These are phyloP conservation scores for Dasypus novemcinctus DNA, from an alignment of 2,113 vertebrate genomes.

Conservation along the genomic window DNA sequence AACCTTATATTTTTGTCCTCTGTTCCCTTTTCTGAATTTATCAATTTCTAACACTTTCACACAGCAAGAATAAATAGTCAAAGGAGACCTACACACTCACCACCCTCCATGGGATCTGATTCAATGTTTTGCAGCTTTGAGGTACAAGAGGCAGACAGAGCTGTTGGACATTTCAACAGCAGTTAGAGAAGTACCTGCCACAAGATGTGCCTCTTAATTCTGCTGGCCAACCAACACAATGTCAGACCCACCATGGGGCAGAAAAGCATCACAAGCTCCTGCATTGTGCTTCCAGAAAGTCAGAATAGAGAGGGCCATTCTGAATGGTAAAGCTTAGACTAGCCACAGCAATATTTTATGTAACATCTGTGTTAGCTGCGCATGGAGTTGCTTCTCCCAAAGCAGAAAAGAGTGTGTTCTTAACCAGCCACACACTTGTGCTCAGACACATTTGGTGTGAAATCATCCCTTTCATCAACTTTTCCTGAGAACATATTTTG, in stretches of 20 bases:
- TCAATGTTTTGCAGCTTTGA: slow-evolving; percentile 52
- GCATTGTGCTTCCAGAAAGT: slow-evolving; percentile 24
- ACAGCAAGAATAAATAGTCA: slow-evolving; percentile 57
- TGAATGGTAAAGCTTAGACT: neutral
- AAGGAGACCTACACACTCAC: slow-evolving; percentile 49
- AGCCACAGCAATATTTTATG: slow-evolving; percentile 8
- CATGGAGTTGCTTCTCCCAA: neutral
- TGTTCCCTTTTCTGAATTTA: slow-evolving; percentile 57
- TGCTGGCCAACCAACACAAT: neutral
- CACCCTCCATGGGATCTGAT: neutral
- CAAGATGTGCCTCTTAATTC: slow-evolving; percentile 8
- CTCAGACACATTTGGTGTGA: neutral
- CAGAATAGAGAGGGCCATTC: slow-evolving; percentile 28
- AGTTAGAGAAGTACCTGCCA: slow-evolving; percentile 14
- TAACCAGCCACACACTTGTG: neutral
- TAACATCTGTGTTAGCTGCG: neutral
- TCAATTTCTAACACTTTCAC: slow-evolving; percentile 66
- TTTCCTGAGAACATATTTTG: neutral
- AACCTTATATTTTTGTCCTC: neutral
- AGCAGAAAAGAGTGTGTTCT: neutral
- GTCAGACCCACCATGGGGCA: neutral
- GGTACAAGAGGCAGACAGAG: slow-evolving; percentile 43
- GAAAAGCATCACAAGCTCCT: neutral
- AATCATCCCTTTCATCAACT: neutral
- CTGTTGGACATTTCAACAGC: slow-evolving; percentile 10